Conservation (phyloP, 1,140 invertebrate genomes). For the Linepithema humile region DNA sequence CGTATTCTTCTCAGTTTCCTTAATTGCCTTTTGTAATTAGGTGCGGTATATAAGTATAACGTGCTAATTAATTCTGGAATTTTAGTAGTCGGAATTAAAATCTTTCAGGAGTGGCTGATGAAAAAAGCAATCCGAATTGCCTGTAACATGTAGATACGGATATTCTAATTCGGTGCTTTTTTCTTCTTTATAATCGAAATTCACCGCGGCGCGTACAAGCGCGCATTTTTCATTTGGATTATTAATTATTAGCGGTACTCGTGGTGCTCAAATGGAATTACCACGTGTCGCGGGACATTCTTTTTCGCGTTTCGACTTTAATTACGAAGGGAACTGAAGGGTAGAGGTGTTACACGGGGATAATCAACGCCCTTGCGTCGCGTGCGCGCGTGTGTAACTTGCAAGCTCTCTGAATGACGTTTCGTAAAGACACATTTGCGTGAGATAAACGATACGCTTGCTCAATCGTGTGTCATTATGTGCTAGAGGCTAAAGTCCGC, state of each 20-base stretch:
- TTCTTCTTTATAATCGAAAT: neutral
- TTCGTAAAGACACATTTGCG: constrained; percentile 53
- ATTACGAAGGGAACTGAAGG: constrained; percentile 19
- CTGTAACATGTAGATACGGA: neutral
- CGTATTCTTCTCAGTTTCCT: constrained; percentile 8
- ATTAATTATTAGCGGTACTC: constrained; percentile 30
- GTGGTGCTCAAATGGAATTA: constrained; percentile 17
- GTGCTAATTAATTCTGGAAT: constrained; percentile 11
- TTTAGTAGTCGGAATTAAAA: neutral
- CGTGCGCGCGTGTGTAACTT: constrained; percentile 2
- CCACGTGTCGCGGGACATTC: neutral
- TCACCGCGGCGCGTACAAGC: neutral
- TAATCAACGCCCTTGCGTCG: constrained; percentile 22
- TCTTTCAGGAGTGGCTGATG: neutral
- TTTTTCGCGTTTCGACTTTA: constrained; percentile 34
- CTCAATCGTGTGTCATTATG: constrained; percentile 20
- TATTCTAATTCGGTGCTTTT: constrained; percentile 12
- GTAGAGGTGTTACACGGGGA: neutral
- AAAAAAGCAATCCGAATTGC: neutral
- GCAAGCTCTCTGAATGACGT: constrained; percentile 38
- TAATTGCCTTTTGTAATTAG: constrained; percentile 30
- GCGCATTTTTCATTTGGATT: neutral
- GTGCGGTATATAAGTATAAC: neutral
- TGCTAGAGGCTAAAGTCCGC: neutral
- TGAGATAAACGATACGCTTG: constrained; percentile 35